Percentiles rank a stretch among this genome's conserved stretches.
Conservation (phyloP, 1,140 invertebrate species). For the Pararge aegeria region DNA sequence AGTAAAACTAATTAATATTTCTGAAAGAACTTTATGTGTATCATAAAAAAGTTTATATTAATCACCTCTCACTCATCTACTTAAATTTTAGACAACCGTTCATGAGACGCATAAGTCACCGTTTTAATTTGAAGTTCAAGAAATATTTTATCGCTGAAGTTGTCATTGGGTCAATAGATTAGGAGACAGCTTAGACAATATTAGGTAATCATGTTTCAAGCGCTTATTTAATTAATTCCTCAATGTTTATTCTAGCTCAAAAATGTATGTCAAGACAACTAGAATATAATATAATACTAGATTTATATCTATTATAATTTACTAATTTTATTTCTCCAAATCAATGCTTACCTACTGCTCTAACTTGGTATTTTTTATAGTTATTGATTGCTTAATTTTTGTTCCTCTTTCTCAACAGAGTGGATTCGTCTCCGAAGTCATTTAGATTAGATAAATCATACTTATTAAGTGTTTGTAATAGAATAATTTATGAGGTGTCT, state of each 20-base stretch:
- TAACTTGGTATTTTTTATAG: no score
- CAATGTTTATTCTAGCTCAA: not conserved
- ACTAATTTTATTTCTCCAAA: no score
- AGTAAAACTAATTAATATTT: no score
- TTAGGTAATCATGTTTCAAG: slow-evolving; percentile 3
- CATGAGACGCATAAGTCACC: not conserved
- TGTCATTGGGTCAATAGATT: slow-evolving; percentile 1
- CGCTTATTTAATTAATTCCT: not conserved
- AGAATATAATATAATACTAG: no score
- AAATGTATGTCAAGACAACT: slow-evolving; percentile 4
- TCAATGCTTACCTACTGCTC: no score
- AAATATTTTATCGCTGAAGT: not conserved
- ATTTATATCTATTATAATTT: no score
- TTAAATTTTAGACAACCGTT: no score
- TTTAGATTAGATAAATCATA: not conserved
- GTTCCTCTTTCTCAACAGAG: not conserved
- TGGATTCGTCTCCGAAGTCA: not conserved
- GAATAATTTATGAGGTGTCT: not conserved
- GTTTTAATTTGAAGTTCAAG: not conserved
- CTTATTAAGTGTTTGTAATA: not conserved
- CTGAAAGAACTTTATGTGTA: no score
- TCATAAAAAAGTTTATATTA: no score
- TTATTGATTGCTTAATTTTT: no score
- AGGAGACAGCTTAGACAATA: not conserved
- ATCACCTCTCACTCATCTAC: no score